A percentile compares a stretch with the other conserved stretches of the same genome.
phyloP scores from a whole-genome alignment of 1,140 invertebrate genomes.

The Trichonephila inaurata region DNA sequence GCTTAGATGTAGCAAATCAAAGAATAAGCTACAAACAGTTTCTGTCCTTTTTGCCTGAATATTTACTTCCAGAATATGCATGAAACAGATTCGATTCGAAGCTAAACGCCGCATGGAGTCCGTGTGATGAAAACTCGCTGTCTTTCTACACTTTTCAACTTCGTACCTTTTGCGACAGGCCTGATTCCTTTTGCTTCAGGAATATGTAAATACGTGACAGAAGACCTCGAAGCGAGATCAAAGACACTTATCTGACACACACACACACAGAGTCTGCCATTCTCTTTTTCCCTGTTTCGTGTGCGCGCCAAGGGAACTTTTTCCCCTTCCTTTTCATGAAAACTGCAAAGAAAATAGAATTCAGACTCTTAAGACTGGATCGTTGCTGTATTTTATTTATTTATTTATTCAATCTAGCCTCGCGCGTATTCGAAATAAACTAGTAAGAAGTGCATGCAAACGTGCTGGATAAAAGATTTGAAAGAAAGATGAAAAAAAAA shows the following conservation, averaged over 20 bases:
- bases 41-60: no score
- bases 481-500: neutral
- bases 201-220: constrained; percentile 39
- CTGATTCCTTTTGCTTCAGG: neutral
- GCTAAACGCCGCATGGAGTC: no score
- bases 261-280: neutral
- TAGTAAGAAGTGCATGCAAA: neutral
- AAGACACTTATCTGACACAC: constrained; percentile 13
- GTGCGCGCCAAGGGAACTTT: neutral
- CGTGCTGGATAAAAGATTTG: neutral
- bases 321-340: neutral
- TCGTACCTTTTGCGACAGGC: no score
- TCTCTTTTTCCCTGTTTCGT: neutral
- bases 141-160: no score
- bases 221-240: neutral
- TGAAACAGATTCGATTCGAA: no score
- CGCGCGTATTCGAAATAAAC: constrained; percentile 3
- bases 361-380: neutral
- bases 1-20: no score
- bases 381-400: neutral
- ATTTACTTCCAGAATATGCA: no score
- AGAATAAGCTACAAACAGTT: no score
- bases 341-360: constrained; percentile 21
- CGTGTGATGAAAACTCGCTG: no score
- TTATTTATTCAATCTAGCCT: neutral